Base-by-base conservation (phyloP, 2,888 invertebrate species). In the Machimus rusticus region DNA sequence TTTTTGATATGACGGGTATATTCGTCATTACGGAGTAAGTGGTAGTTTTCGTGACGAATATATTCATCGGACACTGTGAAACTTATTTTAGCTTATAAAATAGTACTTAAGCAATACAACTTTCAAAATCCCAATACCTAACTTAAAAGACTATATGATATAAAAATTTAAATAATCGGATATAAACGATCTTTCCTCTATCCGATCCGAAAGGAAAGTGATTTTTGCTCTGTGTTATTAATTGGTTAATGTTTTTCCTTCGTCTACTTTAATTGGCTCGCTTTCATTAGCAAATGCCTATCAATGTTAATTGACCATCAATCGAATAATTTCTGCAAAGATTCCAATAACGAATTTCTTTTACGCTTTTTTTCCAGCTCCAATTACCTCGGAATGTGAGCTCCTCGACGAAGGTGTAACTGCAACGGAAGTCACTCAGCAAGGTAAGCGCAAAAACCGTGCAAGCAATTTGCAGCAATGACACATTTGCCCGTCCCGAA, bases 341-440 rank as follows among this genome's bases (percentile, higher is more conserved):
- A 51, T 51, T 51, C 28, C 19, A 66, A 66, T 66, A 66, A 66
- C 66, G 8, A 66, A 66, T 66, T 66, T 66, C 66, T 78, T 43
- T 78, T 14, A 43, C 23, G 16, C 43, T 43, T 78, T 28, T 37
- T 39, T 79, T 79, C 51, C 51, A 79, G 79, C 46, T 51, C 43
- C n/a, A 79, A 79, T 28, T 79, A 79, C 79, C 79, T 79, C 79
- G 79, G 46, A 79, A 46, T 39, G 51, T 79, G 79, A 79, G 51
- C 51, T 51, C 12, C 43, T 31, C 51, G 46, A 12, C 39, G 51
- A 79, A 79, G 23, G 51, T 46, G 66, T 66, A 66, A 23, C 28
- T 66, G 66, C 66, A 66, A 28, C 66, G 66, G 66, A 66, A 66
- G 66, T 66, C 66, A 66, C 28, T 23, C 66, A 19, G 28, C 66